Percentiles rank a stretch among this genome's conserved stretches.
Conservation (phyloP, 2,888 invertebrate genomes). For the Aspidiotus destructor region DNA sequence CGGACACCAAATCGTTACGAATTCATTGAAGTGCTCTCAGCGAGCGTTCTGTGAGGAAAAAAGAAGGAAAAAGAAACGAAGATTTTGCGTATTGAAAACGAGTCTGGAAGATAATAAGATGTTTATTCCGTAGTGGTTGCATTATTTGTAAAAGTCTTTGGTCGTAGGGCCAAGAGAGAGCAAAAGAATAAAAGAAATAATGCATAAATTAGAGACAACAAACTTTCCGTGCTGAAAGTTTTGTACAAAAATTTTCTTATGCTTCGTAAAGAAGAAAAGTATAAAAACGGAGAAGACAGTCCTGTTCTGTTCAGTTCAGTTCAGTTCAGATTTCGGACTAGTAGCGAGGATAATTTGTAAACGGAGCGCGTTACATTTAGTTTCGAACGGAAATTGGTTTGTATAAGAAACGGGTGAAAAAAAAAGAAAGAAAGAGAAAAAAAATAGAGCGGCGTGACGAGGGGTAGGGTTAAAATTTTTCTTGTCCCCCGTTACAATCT, state of each 20-base stretch:
- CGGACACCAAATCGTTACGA: too few relatives aligned
- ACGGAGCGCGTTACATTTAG: constrained; percentile 31
- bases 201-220: constrained; percentile 20
- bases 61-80: too few relatives aligned
- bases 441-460: neutral
- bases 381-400: constrained; percentile 32
- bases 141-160: constrained; percentile 22
- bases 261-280: neutral
- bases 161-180: constrained; percentile 2
- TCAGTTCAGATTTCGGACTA: constrained; percentile 20
- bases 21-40: too few relatives aligned
- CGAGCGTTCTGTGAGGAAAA: too few relatives aligned
- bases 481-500: constrained; percentile 25
- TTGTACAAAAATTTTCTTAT: constrained; percentile 3
- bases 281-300: neutral
- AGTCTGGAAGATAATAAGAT: constrained; percentile 11
- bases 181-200: constrained; percentile 12
- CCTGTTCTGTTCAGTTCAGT: constrained; percentile 18
- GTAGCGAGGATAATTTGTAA: constrained; percentile 29
- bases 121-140: constrained; percentile 9
- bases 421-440: constrained; percentile 3
- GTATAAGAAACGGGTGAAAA: constrained; percentile 27
- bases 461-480: constrained; percentile 14
- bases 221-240: neutral
- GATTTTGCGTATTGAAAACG: neutral